Base-by-base conservation (phyloP, 2,888 invertebrate species). In the Dicranocentrus wangi region DNA sequence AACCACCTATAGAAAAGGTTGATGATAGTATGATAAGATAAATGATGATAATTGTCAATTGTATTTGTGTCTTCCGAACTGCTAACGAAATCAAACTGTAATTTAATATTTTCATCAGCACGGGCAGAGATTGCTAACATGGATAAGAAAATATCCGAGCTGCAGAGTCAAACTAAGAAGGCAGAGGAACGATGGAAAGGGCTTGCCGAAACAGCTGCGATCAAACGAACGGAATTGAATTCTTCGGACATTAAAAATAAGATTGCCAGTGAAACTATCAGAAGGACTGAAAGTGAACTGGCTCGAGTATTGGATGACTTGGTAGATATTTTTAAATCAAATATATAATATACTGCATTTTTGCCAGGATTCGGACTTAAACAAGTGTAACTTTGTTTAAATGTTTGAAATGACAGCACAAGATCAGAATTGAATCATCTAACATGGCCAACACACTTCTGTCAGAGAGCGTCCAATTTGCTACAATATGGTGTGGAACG, bases 401-500 rank as follows among this genome's bases (percentile, higher is more conserved):
- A n/a, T n/a, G n/a, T n/a, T n/a, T n/a, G n/a, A n/a, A n/a, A n/a
- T n/a, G n/a, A n/a, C 17, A 70, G 77, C 70, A 77, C 23, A 5
- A 61, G 42, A 1, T 61, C 2, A 47, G 77, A 53, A 53, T 70
- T 17, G 21, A 69, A 51, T 15, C 53, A 2, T 39, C 70, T 10
- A 2, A 61, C 10, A 13, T 70, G 7, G n/a, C 70, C 5, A 53
- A 42, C 13, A 21, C 25, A 39, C 42, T 51, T 17, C 60, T 77
- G 5, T 13, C 10, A 32, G 55, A 63, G 2, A 15, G 32, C 8
- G 21, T 63, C 1, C 17, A 53, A 1, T 70, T 63, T 63, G 70
- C 60, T 7, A 15, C 43, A 7, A 15, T 61, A 5, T 77, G 69
- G 69, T 70, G 70, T 42, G 69, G 77, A 0, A 77, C 61, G 0